phyloP scores from a whole-genome alignment of 2,888 invertebrate species.

The Diploptera punctata region DNA sequence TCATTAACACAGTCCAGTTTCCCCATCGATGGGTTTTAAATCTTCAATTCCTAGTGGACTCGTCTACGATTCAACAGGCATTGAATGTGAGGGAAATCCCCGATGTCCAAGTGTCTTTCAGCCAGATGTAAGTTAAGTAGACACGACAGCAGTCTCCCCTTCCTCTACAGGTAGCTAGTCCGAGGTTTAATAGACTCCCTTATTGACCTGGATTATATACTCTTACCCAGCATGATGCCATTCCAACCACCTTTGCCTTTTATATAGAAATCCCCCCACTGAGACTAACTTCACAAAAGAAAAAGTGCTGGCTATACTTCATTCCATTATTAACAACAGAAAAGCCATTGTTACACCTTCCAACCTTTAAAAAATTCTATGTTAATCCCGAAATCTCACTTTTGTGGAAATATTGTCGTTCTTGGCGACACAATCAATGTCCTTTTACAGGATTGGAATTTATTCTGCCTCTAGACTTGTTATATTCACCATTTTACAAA shows the following conservation, averaged over 20 bases:
- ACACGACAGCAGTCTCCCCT: too few relatives aligned
- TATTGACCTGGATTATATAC: constrained; percentile 26
- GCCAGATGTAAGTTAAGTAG: neutral
- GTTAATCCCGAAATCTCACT: neutral
- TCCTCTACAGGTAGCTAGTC: neutral
- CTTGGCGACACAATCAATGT: too few relatives aligned
- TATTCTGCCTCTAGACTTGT: too few relatives aligned
- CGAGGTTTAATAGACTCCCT: constrained; percentile 10
- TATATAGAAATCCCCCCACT: neutral
- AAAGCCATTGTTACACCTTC: neutral
- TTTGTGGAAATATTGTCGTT: too few relatives aligned
- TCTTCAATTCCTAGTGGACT: too few relatives aligned
- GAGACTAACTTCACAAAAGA: neutral
- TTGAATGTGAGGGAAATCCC: neutral
- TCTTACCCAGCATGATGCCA: neutral
- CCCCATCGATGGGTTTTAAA: too few relatives aligned
- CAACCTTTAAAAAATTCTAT: neutral
- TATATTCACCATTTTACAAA: too few relatives aligned
- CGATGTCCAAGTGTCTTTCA: too few relatives aligned
- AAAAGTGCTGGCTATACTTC: neutral
- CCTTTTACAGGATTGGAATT: too few relatives aligned
- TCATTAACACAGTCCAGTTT: too few relatives aligned
- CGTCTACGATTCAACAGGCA: too few relatives aligned
- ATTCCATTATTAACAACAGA: neutral
- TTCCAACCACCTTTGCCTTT: neutral